Evolutionary conservation across 2,888 invertebrate genomes (phyloP), one percentile per base, ranked within the genome.

Genomic region (Drosophila diplacantha): DNA sequence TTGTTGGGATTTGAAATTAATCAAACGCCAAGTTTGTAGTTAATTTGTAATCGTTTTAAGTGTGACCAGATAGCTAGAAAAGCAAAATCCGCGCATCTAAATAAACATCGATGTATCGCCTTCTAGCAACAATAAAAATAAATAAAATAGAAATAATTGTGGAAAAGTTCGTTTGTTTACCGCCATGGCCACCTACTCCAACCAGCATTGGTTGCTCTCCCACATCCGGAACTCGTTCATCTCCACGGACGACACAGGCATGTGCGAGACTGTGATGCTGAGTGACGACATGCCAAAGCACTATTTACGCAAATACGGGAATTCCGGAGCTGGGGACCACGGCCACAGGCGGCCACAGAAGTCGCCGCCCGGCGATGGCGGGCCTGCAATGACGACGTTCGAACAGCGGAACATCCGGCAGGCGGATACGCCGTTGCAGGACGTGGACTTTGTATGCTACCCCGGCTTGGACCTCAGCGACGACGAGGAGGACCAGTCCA

Each of bases 221-320:
- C 96, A 97, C 88, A 96, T 98, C 73, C 91, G 96, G 59, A 96
- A 97, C 88, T 96, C 97, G 11, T 98, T 97, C 89, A 95, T 98
- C 85, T 95, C 96, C 24, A 96, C 96, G 22, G 98, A 98, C 89
- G 97, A 98, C 88, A 96, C 97, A 79, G 95, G 97, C 59, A 93
- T 96, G 91, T 96, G 96, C 88, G 97, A 98, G 88, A 92, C 94
- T 83, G 94, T 97, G 54, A 96, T 97, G 94, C 91, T 94, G 32
- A 93, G 94, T 55, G 96, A 96, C 86, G 93, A 95, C 52, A 75
- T 83, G 82, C 93, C 94, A 22, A 91, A 91, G 81, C 90, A 91
- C 73, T 87, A 92, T 57, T 89, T 90, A 63, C 87, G 89, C 55
- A 90, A 75, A 82, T 89, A 61, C 29, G 58, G 58, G 9, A 63